Percentiles rank a stretch among this genome's conserved stretches.
phyloP scores from a whole-genome alignment of 2,113 vertebrate species.

The Daboia siamensis region DNA sequence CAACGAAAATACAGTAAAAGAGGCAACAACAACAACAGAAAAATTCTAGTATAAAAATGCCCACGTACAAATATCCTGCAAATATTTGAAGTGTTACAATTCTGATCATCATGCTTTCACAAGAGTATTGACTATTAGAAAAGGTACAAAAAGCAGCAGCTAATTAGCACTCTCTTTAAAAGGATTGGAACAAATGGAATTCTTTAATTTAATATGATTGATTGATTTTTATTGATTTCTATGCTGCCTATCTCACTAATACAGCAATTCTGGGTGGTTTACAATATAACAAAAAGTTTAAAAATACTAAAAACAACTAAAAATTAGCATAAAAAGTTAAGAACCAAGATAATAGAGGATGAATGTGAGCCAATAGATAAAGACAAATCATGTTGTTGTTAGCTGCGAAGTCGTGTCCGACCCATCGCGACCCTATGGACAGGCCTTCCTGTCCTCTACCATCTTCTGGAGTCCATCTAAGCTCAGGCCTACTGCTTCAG shows the following conservation, averaged over 20 bases:
- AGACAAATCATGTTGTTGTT: not conserved
- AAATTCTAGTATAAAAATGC: not conserved
- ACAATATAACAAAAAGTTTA: not conserved
- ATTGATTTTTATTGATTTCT: not conserved
- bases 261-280: not conserved
- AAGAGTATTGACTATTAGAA: not conserved
- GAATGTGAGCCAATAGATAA: not conserved
- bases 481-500: too few relatives aligned
- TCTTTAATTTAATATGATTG: not conserved
- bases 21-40: not conserved
- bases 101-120: not conserved
- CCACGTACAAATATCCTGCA: not conserved
- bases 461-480: too few relatives aligned
- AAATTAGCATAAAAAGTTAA: not conserved
- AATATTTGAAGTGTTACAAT: not conserved
- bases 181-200: not conserved
- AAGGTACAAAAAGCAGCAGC: not conserved
- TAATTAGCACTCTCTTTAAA: not conserved
- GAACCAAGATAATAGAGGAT: not conserved
- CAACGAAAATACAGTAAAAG: not conserved
- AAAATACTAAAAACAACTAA: not conserved
- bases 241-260: not conserved
- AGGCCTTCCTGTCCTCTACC: too few relatives aligned
- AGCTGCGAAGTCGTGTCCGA: too few relatives aligned
- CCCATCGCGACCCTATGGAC: too few relatives aligned